Conservation (phyloP, 2,113 vertebrate genomes). For the Malaclemys terrapin region DNA sequence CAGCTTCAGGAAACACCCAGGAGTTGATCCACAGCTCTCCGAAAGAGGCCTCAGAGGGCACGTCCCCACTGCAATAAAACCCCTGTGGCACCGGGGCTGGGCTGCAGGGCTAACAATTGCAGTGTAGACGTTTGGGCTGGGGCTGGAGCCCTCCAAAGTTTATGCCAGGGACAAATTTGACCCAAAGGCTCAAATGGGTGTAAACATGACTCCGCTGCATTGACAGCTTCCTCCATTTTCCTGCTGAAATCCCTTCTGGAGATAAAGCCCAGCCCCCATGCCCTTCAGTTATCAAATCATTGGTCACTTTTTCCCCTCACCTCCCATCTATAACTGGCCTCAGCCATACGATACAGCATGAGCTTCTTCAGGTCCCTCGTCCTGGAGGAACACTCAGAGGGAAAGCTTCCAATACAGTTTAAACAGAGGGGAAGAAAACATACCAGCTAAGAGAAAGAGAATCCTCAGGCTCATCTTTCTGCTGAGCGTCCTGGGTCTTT, state of each 20-base stretch:
- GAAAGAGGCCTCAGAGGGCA: background rate
- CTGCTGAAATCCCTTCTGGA: background rate
- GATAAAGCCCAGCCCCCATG: background rate
- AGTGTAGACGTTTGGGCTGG: background rate
- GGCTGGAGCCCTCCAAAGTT: background rate
- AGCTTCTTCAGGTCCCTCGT: background rate
- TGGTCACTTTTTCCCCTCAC: background rate
- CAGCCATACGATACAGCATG: background rate
- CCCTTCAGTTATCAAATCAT: background rate
- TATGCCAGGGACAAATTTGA: background rate
- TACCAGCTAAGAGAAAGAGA: conserved; percentile 8
- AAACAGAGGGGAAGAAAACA: fast-evolving
- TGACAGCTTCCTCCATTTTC: background rate
- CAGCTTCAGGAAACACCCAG: background rate
- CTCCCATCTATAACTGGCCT: background rate
- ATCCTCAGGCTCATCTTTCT: background rate
- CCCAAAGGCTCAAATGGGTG: background rate
- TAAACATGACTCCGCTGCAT: background rate
- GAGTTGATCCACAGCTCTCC: background rate
- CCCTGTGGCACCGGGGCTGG: background rate
- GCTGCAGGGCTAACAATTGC: background rate
- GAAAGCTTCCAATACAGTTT: background rate
- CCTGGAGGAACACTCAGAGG: no score
- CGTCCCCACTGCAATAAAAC: background rate
- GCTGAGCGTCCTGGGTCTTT: background rate